Base-by-base conservation (phyloP, 2,797 vertebrate species). In the Arrhamphus sclerolepis region DNA sequence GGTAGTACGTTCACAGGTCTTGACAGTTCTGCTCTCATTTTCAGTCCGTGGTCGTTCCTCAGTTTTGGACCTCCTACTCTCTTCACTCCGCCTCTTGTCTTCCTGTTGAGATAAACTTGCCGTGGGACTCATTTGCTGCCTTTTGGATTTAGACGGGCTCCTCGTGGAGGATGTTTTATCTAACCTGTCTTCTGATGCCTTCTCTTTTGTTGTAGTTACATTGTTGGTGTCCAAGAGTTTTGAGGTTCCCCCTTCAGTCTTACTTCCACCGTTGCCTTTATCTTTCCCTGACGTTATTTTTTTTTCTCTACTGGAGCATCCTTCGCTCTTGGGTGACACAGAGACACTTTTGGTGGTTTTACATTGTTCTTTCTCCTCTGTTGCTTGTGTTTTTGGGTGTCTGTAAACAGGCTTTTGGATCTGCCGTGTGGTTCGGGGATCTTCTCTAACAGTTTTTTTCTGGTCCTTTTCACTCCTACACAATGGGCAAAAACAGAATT, bases 381-480 rank as follows among this genome's bases (percentile, higher is more conserved):
- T 46, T 48, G 43, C 18, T 16, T 56, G 24, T 7, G 55, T 41
- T 72, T 75, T 62, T 54, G 34, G 1, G 53, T 38, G 46, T 48
- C 47, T 88, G 68, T 81, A 86, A 18, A 72, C 51, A 26, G 88
- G 62, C 17, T 78, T 84, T 83, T 85, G 89, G 41, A 80, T 62
- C 3, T 53, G 56, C 21, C 55, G 82, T 8, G 14, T 31, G 40
- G 63, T 74, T 42, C 59, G 60, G 41, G 61, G 56, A 39, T 26
- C 66, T 31, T 82, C 59, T 46, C 77, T 63, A 38, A 38, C 19
- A 0, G 9, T 11, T 1, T 29, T 62, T 41, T 60, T 47, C 7
- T 19, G 18, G 38, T 76, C 63, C 13, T 57, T 31, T 55, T 40
- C 16, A 58, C 1, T 7, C 16, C 87, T 89, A 43, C 5, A 56